Evolutionary conservation across 2,888 invertebrate species (phyloP).

Genomic region (Melolontha melolontha): DNA sequence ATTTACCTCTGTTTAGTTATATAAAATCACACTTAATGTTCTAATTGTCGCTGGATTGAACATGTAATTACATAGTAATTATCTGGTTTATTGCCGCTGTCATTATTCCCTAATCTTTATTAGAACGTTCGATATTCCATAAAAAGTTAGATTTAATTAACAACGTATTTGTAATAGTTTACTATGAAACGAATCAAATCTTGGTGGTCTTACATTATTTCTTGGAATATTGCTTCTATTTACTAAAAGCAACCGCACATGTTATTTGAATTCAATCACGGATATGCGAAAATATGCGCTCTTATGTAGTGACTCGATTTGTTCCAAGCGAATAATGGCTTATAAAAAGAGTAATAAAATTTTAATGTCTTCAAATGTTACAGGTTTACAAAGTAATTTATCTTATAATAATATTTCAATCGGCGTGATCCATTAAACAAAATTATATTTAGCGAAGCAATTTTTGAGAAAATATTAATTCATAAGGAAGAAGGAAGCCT

Average conservation of each 20-base stretch:
- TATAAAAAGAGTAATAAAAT: no score
- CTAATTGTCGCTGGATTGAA: conserved; percentile 44
- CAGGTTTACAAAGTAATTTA: no score
- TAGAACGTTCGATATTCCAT: conserved; percentile 44
- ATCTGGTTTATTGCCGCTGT: conserved; percentile 37
- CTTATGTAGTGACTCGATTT: conserved; percentile 19
- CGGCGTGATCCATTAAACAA: no score
- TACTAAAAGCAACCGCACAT: conserved; percentile 45
- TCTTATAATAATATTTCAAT: no score
- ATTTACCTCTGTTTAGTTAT: conserved; percentile 35
- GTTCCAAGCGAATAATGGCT: conserved; percentile 11
- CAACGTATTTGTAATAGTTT: conserved; percentile 43
- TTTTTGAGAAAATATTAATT: no score
- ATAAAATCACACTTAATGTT: conserved; percentile 38
- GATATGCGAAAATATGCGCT: conserved; percentile 40
- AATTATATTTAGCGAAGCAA: no score
- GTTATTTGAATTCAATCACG: conserved; percentile 49
- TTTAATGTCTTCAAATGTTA: no score
- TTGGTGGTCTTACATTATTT: conserved; percentile 49
- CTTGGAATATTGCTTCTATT: conserved; percentile 44
- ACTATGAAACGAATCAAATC: conserved; percentile 43
- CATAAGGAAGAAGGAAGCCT: no score
- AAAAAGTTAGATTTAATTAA: conserved; percentile 45
- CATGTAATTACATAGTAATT: conserved; percentile 43
- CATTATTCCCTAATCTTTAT: conserved; percentile 44